These are phyloP conservation scores for Xenopus petersii DNA, from an alignment of 2,797 vertebrate species.

Conservation along the genomic window DNA sequence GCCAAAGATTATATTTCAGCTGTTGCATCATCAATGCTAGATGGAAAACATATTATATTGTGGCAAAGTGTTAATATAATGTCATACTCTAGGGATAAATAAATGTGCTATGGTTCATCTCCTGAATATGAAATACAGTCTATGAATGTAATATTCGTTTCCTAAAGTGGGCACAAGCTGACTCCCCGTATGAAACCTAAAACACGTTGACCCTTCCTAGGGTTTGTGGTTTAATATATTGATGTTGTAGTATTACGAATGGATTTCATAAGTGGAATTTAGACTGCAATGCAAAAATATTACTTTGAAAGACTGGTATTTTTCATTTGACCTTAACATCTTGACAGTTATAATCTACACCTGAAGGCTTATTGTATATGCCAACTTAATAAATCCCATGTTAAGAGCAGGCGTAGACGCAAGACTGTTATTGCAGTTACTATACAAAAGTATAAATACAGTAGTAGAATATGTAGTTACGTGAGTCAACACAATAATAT, in stretches of 20 bases:
- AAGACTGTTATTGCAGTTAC: too few relatives aligned
- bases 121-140: slow-evolving; percentile 69
- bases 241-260: slow-evolving; percentile 59
- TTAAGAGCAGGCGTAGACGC: too few relatives aligned
- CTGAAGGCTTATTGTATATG: too few relatives aligned
- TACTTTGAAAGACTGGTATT: not conserved
- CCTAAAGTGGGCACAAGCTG: slow-evolving; percentile 68
- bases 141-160: slow-evolving; percentile 76
- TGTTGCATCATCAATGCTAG: slow-evolving; percentile 70
- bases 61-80: slow-evolving; percentile 76
- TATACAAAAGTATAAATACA: too few relatives aligned
- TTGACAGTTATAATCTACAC: too few relatives aligned
- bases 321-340: too few relatives aligned
- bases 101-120: slow-evolving; percentile 72
- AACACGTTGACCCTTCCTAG: slow-evolving; percentile 66
- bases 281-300: not conserved
- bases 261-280: not conserved
- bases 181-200: slow-evolving; percentile 69
- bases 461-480: too few relatives aligned
- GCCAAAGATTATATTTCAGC: slow-evolving; percentile 62
- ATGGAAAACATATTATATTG: slow-evolving; percentile 76
- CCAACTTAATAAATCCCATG: too few relatives aligned
- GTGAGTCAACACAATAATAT: too few relatives aligned
- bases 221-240: slow-evolving; percentile 65
- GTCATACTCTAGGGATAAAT: slow-evolving; percentile 69